These are phyloP conservation scores for Teleopsis dalmanni DNA, from an alignment of 1,140 invertebrate genomes.

Conservation along the genomic window DNA sequence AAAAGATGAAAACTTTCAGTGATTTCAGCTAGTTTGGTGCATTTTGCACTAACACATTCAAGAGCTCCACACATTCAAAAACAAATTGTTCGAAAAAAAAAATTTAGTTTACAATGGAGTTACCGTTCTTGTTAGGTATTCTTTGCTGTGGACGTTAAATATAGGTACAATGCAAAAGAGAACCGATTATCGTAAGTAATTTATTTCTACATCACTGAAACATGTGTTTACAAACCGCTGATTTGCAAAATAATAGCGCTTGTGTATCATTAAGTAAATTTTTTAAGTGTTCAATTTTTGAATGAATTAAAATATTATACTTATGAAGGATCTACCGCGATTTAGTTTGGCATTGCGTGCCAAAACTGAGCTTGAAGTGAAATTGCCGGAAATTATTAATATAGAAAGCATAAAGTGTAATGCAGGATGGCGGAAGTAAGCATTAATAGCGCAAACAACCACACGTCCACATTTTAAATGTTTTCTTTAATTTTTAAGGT, in stretches of 20 bases:
- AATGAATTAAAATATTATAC: not conserved
- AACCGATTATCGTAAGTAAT: not conserved
- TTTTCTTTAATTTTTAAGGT: not conserved
- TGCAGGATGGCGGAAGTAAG: too few relatives aligned
- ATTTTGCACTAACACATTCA: too few relatives aligned
- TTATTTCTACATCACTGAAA: not conserved
- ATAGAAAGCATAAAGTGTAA: not conserved
- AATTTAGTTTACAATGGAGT: too few relatives aligned
- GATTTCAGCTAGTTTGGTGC: too few relatives aligned
- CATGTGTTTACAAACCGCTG: too few relatives aligned
- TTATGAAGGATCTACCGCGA: constrained; percentile 29
- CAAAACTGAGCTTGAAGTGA: constrained; percentile 35
- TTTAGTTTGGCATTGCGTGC: constrained; percentile 30
- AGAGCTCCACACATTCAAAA: too few relatives aligned
- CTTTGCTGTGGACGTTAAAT: not conserved
- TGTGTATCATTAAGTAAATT: not conserved
- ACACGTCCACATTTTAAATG: not conserved
- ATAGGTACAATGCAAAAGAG: not conserved
- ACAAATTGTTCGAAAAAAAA: too few relatives aligned
- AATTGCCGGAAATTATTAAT: not conserved
- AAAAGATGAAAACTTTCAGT: too few relatives aligned
- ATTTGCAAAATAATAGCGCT: too few relatives aligned
- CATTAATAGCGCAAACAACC: too few relatives aligned
- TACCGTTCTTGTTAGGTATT: not conserved
- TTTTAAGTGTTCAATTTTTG: not conserved